Evolutionary conservation across 2,888 invertebrate species (phyloP), one percentile per base, ranked within the genome.

Genomic region (Meliscaeva auricollis): DNA sequence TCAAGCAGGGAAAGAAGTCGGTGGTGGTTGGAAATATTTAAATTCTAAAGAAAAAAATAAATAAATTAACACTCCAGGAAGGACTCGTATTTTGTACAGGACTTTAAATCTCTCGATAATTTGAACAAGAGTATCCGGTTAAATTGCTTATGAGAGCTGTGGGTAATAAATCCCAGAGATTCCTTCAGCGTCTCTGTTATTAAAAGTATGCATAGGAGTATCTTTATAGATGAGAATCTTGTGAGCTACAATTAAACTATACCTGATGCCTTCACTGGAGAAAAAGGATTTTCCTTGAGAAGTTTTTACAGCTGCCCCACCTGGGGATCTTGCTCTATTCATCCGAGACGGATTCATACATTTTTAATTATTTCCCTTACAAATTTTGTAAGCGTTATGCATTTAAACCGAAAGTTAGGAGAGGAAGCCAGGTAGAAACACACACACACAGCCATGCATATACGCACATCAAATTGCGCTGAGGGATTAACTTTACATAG

Each of bases 61-160:
- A 79, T 84, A 79, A 79, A 84, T 60, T 64, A 79, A 38, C 11
- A 62, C 56, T n/a, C 52, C 7, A n/a, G 41, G 48, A 68, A 20
- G 30, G 41, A 50, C 17, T 64, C 38, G 20, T 46, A 60, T 46
- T 50, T 3, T 38, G 11, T 13, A 38, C 11, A 35, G 64, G 79
- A 75, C 46, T 75, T 84, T 41, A 72, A 80, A 80, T 72, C 80
- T 76, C 80, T 48, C 80, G 75, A 80, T 76, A 84, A 84, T 80
- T 80, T 84, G 60, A 80, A 75, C 72, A 80, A 75, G 35, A 20
- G 60, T 48, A 72, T 75, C 66, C 68, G 46, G 54, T 64, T 80
- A 68, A 75, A 83, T 70, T 56, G 41, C 70, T 72, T 46, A 48
- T 58, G 26, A 13, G 64, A 22, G 38, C 68, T 38, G 20, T 48